These are phyloP conservation scores for Pogonocherus hispidulus DNA, from an alignment of 2,888 invertebrate species.

Conservation along the genomic window DNA sequence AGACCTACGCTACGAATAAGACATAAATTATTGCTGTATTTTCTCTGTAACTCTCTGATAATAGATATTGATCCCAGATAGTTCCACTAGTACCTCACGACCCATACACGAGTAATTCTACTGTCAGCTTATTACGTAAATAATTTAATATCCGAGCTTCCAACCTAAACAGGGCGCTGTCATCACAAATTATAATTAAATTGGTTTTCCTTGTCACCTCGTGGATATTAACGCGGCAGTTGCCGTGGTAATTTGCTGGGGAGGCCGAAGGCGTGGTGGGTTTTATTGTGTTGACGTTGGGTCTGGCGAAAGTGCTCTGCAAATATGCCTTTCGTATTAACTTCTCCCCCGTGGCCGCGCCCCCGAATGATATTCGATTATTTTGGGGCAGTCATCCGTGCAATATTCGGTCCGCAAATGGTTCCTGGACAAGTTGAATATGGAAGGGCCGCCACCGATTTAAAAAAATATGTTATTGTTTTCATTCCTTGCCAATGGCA, in stretches of 20 bases:
- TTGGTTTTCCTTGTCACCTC: slow-evolving; percentile 61
- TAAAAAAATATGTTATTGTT: no score
- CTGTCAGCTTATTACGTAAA: slow-evolving; percentile 15
- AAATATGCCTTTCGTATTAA: slow-evolving; percentile 66
- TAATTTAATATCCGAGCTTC: slow-evolving; percentile 24
- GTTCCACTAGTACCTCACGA: not conserved
- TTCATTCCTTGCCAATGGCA: no score
- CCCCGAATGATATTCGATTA: slow-evolving; percentile 61
- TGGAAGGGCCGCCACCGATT: not conserved
- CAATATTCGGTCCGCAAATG: slow-evolving; percentile 47
- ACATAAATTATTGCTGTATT: no score
- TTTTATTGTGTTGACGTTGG: slow-evolving; percentile 65
- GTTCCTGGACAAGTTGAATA: not conserved
- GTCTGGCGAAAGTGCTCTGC: slow-evolving; percentile 65
- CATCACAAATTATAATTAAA: slow-evolving; percentile 56
- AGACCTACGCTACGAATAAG: no score
- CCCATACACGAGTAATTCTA: slow-evolving; percentile 6
- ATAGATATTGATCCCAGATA: not conserved
- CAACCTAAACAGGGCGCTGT: slow-evolving; percentile 29
- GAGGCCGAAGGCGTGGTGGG: slow-evolving; percentile 57
- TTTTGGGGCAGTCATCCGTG: slow-evolving; percentile 54
- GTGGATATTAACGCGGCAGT: slow-evolving; percentile 44
- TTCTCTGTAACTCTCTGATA: no score
- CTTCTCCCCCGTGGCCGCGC: slow-evolving; percentile 59
- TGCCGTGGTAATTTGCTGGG: slow-evolving; percentile 49